Evolutionary conservation across 2,888 invertebrate genomes (phyloP).

Genomic region (Hoplodrina ambigua): DNA sequence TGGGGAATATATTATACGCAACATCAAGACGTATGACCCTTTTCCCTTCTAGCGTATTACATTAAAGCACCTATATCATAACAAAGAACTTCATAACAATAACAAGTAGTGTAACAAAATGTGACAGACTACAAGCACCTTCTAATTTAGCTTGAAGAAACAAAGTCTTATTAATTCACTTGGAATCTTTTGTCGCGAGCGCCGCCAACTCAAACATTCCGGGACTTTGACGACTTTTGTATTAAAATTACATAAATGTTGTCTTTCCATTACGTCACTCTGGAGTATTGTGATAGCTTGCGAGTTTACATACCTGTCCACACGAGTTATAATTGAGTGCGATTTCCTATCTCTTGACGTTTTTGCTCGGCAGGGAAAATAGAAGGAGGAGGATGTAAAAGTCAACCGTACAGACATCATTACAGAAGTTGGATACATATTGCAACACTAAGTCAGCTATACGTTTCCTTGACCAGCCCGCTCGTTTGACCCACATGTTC

Average conservation of each 20-base stretch:
- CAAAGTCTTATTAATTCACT: constrained; percentile 61
- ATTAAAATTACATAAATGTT: constrained; percentile 63
- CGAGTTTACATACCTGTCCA: constrained; percentile 31
- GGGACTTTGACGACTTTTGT: constrained; percentile 48
- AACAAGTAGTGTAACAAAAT: constrained; percentile 25
- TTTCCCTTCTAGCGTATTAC: constrained; percentile 42
- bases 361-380: constrained; percentile 1
- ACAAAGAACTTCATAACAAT: constrained; percentile 33
- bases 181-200: constrained; percentile 52
- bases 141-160: constrained; percentile 53
- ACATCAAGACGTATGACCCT: constrained; percentile 33
- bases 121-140: constrained; percentile 25
- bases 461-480: neutral
- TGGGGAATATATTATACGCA: constrained; percentile 45
- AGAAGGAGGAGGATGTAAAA: constrained; percentile 7
- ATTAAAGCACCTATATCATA: constrained; percentile 19
- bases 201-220: constrained; percentile 50
- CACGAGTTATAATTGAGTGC: constrained; percentile 23
- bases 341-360: constrained; percentile 16
- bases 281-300: constrained; percentile 22
- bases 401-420: neutral
- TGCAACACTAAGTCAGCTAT: neutral
- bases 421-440: neutral
- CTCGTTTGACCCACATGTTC: constrained; percentile 6
- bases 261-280: constrained; percentile 50